Evolutionary conservation across 2,797 vertebrate genomes (phyloP), one percentile per base, ranked within the genome.

Genomic region (Poeciliopsis gracilis): DNA sequence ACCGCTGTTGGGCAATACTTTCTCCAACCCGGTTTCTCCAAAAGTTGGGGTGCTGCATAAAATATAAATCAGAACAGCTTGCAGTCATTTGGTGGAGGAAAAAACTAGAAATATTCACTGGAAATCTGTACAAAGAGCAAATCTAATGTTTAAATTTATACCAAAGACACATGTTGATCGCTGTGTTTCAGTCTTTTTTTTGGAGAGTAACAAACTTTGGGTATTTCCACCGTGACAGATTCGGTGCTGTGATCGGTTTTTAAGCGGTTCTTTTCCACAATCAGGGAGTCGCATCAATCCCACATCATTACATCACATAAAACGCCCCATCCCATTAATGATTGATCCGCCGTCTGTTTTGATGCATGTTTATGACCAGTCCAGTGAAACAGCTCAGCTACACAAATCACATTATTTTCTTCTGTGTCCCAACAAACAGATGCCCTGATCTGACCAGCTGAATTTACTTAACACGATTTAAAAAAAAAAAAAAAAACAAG

Each of bases 11-110:
- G 59, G 53, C 7, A 66, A 76, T 67, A 67, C 69, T 82, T n/a
- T n/a, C n/a, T n/a, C n/a, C n/a, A 72, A 43, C 77, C 77, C 4
- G 23, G 71, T n/a, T 53, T 38, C 47, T 36, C 25, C 57, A 80
- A 59, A 75, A 57, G 49, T 36, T 74, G 38, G 61, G 73, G 36
- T 28, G 30, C 78, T 72, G 45, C 7, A n/a, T 36, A 33, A 30
- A 81, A 63, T 36, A 7, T 66, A 74, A 67, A 75, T 43, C 47
- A 57, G n/a, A 71, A 75, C 78, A 76, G 78, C 72, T 75, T 73
- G 72, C 41, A 74, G n/a, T 74, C n/a, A 79, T 63, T 41, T 66
- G 11, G 49, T 53, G 43, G 41, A 45, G 43, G 41, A 33, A 55
- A 51, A 41, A 69, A 20, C 51, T 28, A 63, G 13, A 18, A 23